Conservation (phyloP, 2,797 vertebrate genomes). For the Melanotaenia trifasciata region DNA sequence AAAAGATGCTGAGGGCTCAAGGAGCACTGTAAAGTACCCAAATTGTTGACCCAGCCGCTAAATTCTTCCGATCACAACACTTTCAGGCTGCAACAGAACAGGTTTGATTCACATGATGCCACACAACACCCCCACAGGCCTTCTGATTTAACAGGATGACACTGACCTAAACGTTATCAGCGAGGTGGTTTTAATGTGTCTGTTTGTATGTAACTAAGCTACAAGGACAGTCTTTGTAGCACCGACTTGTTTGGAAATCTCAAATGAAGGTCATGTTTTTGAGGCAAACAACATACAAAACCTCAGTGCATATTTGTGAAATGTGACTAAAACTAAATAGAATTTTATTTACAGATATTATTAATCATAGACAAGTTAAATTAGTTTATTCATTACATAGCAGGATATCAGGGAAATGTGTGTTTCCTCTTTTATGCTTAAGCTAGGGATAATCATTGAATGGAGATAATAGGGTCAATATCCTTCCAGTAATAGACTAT, state of each 20-base stretch:
- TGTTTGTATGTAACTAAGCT: neutral
- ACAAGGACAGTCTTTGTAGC: neutral
- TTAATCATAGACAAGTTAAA: neutral
- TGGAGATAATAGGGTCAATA: constrained; percentile 6
- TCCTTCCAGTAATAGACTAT: neutral
- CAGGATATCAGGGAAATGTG: neutral
- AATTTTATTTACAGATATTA: neutral
- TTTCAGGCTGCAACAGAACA: neutral
- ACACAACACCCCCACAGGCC: neutral
- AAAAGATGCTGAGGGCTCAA: neutral
- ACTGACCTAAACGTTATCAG: neutral
- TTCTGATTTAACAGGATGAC: neutral
- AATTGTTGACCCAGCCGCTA: neutral
- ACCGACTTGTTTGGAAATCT: neutral
- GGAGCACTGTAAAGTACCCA: neutral
- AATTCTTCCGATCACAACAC: neutral
- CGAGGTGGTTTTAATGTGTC: neutral
- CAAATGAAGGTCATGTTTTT: neutral
- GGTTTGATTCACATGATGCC: neutral
- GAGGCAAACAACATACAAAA: neutral
- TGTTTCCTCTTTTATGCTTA: neutral
- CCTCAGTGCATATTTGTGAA: neutral
- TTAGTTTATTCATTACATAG: neutral
- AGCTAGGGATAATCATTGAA: constrained; percentile 4
- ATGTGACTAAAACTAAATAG: neutral